Evolutionary conservation across 2,797 vertebrate genomes (phyloP).

Genomic region (Erethizon dorsatum): DNA sequence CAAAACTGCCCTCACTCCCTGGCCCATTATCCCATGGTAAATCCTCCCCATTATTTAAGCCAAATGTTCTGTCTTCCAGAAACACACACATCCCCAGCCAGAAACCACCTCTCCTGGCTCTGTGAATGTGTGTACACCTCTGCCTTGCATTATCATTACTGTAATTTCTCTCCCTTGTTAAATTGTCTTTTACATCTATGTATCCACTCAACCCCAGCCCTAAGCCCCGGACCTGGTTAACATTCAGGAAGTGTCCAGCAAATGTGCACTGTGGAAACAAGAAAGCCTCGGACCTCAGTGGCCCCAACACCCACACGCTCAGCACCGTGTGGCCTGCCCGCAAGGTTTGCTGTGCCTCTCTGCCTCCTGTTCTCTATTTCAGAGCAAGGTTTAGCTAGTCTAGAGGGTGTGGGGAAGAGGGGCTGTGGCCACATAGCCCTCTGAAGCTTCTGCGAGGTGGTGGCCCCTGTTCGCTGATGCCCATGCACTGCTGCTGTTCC

Average conservation of each 20-base stretch:
- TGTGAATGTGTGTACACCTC: not conserved
- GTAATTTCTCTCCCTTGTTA: not conserved
- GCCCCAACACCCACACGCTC: not conserved
- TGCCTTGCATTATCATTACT: rapidly evolving
- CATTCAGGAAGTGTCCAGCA: not conserved
- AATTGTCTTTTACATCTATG: not conserved
- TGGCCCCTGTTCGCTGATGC: not conserved
- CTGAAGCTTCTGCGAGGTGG: not conserved
- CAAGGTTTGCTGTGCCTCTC: rapidly evolving
- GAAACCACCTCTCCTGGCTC: not conserved
- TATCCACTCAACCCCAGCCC: too few species aligned
- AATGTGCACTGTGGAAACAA: too few species aligned
- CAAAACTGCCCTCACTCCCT: too few species aligned
- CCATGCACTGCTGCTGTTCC: not conserved
- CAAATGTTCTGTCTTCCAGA: not conserved
- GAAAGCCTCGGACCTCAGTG: too few species aligned
- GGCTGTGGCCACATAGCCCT: not conserved
- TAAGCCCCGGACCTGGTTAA: not conserved
- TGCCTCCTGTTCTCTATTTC: not conserved
- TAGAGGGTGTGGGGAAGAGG: not conserved
- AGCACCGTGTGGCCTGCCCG: rapidly evolving
- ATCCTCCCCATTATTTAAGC: not conserved
- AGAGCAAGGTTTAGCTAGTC: not conserved
- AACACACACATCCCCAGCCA: not conserved
- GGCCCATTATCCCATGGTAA: not conserved